phyloP scores from a whole-genome alignment of 1,140 invertebrate species.

The Chionoecetes opilio region DNA sequence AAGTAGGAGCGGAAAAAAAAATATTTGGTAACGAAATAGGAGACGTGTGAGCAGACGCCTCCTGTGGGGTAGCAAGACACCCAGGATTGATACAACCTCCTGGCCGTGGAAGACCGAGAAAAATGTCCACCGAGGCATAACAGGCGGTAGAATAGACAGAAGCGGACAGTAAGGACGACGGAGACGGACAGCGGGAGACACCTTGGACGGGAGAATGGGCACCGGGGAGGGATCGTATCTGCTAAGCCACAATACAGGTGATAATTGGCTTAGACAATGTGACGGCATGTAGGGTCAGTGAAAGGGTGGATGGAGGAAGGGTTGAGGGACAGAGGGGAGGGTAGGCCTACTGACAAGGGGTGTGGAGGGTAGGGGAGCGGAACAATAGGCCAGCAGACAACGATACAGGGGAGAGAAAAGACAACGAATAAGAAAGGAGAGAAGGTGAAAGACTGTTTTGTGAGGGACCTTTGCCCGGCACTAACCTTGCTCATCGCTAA shows the following conservation, averaged over 20 bases:
- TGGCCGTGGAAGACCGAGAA: neutral
- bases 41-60: neutral
- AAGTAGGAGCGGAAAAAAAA: no score
- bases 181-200: neutral
- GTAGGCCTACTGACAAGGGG: neutral
- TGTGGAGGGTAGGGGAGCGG: neutral
- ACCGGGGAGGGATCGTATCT: neutral
- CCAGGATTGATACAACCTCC: neutral
- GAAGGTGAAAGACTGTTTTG: conserved; percentile 9
- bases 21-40: no score
- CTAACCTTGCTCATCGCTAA: neutral
- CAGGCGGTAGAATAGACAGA: conserved; percentile 27
- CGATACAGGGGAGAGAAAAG: neutral
- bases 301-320: neutral
- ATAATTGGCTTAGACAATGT: conserved; percentile 21
- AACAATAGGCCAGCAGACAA: neutral
- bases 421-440: neutral
- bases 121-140: neutral
- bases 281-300: conserved; percentile 24
- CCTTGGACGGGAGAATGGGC: neutral
- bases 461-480: neutral
- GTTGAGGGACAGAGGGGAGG: neutral
- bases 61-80: neutral
- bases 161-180: conserved; percentile 24
- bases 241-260: neutral